A percentile compares a stretch with the other conserved stretches of the same genome.
Evolutionary conservation across 1,140 invertebrate species (phyloP).

Genomic region (Anoplophora glabripennis): DNA sequence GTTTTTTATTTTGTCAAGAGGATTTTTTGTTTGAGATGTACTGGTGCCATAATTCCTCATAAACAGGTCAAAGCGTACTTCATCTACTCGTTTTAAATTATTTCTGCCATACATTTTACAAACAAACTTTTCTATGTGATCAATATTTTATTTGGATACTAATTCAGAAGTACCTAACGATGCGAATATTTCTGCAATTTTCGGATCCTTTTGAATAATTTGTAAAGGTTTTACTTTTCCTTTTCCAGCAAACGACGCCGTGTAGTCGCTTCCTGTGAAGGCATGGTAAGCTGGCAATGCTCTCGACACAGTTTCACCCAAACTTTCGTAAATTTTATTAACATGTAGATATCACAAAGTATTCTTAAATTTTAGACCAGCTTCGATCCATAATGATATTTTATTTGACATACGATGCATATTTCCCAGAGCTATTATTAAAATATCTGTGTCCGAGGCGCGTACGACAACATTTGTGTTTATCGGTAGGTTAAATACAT

Average conservation of each 20-base stretch:
- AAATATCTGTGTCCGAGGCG: not conserved
- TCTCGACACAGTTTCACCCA: not conserved
- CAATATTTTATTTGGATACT: not conserved
- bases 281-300: not conserved
- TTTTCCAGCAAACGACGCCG: not conserved
- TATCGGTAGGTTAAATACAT: not conserved
- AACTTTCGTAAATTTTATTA: too few species aligned
- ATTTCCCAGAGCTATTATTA: not conserved
- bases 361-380: not conserved
- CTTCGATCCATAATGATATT: not conserved
- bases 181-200: too few species aligned
- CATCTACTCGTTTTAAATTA: too few species aligned
- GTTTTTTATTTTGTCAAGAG: not conserved
- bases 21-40: not conserved
- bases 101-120: too few species aligned
- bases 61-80: too few species aligned
- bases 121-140: too few species aligned
- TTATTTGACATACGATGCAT: not conserved
- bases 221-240: conserved; percentile 1
- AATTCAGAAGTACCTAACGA: not conserved
- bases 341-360: too few species aligned
- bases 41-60: too few species aligned
- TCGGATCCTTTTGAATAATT: not conserved
- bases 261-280: not conserved
- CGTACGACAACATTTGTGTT: conserved; percentile 1